Evolutionary conservation across 2,113 vertebrate genomes (phyloP).

Genomic region (Globicephala melas): DNA sequence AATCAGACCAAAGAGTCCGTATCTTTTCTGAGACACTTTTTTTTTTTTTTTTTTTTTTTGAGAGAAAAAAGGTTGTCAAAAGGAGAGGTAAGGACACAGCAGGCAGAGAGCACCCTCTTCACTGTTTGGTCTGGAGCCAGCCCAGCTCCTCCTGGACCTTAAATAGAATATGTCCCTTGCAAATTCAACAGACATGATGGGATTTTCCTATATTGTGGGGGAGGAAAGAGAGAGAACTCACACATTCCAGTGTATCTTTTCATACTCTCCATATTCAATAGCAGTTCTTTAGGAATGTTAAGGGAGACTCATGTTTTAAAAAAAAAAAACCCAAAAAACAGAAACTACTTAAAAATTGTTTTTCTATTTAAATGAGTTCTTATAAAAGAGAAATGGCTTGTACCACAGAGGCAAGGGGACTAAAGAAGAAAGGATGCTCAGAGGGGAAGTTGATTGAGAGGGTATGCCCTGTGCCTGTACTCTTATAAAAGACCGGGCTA

Average conservation of each 20-base stretch:
- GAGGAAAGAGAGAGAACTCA: background rate
- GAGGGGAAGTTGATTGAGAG: slow-evolving; percentile 44
- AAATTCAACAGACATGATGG: background rate
- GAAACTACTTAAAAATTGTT: background rate
- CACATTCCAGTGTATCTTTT: background rate
- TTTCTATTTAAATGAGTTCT: slow-evolving; percentile 39
- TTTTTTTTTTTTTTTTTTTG: background rate
- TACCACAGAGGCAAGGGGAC: slow-evolving; percentile 30
- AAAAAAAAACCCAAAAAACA: background rate
- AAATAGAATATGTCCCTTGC: background rate
- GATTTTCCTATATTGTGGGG: background rate
- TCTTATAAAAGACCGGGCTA: slow-evolving; percentile 75
- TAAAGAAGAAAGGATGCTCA: slow-evolving; percentile 12
- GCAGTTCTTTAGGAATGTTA: background rate
- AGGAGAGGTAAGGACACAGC: background rate
- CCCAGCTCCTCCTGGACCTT: background rate
- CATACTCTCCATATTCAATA: slow-evolving; percentile 1
- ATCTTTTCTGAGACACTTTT: background rate
- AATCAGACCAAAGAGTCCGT: background rate
- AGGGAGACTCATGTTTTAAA: background rate
- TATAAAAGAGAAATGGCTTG: slow-evolving; percentile 33
- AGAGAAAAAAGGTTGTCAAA: background rate
- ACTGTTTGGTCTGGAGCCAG: background rate
- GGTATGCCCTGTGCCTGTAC: slow-evolving; percentile 71
- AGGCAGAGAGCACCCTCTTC: background rate